phyloP scores from a whole-genome alignment of 2,113 vertebrate species.

The Butorides virescens region DNA sequence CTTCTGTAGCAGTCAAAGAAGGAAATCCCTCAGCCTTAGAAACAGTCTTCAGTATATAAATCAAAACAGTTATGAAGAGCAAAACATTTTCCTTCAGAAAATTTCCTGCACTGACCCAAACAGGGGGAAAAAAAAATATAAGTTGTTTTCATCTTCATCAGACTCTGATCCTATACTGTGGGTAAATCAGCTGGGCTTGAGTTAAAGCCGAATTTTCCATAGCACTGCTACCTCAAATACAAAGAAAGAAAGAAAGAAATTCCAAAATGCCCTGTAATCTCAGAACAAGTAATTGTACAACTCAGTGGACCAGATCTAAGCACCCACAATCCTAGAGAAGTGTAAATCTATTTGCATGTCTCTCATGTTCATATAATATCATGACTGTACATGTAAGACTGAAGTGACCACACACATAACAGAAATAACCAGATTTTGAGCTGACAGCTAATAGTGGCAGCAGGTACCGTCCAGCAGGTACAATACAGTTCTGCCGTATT shows the following conservation, averaged over 20 bases:
- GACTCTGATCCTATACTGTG: not conserved
- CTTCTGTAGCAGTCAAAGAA: not conserved
- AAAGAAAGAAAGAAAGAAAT: not conserved
- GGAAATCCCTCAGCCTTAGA: not conserved
- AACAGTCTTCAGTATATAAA: not conserved
- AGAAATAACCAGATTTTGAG: not conserved
- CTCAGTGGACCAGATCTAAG: not conserved
- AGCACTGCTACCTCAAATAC: not conserved
- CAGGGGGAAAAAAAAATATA: not conserved
- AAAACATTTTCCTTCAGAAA: not conserved
- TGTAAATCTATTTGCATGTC: not conserved
- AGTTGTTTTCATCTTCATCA: not conserved
- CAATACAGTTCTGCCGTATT: not conserved
- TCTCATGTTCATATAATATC: not conserved
- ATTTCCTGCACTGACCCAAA: not conserved
- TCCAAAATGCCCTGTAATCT: not conserved
- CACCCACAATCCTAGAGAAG: not conserved
- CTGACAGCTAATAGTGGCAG: not conserved
- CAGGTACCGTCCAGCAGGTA: no score
- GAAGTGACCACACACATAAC: not conserved
- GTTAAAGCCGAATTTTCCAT: not conserved
- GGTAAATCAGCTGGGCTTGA: not conserved
- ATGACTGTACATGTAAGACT: not conserved
- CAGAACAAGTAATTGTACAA: not conserved
- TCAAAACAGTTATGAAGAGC: not conserved